A percentile compares a stretch with the other conserved stretches of the same genome.
These are phyloP conservation scores for Petromus typicus DNA, from an alignment of 2,113 vertebrate species.

Conservation along the genomic window DNA sequence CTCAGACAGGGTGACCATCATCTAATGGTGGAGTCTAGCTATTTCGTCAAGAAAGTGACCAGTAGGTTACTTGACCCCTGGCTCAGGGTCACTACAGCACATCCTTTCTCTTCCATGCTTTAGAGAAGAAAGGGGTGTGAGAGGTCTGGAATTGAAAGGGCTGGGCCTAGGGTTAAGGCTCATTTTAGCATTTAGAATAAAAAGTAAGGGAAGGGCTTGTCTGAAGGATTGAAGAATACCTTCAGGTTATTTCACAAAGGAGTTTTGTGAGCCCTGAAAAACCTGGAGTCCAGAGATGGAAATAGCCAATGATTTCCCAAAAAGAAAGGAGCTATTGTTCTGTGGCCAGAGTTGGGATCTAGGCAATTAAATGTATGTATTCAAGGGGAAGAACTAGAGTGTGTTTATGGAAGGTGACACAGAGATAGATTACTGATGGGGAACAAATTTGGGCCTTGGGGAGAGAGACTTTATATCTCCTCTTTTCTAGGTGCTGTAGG, in stretches of 20 bases:
- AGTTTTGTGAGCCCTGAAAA: too few relatives aligned
- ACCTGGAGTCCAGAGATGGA: background rate
- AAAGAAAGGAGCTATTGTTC: too few relatives aligned
- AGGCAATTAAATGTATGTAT: too few relatives aligned
- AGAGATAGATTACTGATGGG: too few relatives aligned
- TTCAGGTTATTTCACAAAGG: background rate
- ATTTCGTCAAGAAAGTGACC: background rate
- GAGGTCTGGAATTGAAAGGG: too few relatives aligned
- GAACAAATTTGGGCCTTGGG: background rate
- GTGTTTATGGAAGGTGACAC: too few relatives aligned
- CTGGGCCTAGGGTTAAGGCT: too few relatives aligned
- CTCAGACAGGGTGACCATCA: background rate
- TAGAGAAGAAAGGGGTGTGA: too few relatives aligned
- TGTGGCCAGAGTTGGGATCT: too few relatives aligned
- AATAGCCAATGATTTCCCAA: background rate
- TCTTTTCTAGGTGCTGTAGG: background rate
- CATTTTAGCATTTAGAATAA: background rate
- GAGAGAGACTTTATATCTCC: background rate
- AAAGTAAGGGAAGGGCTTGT: background rate
- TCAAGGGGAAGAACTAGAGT: too few relatives aligned
- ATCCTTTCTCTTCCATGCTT: too few relatives aligned
- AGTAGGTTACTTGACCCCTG: background rate
- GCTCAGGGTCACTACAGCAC: background rate
- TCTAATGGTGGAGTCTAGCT: background rate
- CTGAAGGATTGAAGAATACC: background rate